phyloP scores from a whole-genome alignment of 2,113 vertebrate genomes.

The Cinclus cinclus region DNA sequence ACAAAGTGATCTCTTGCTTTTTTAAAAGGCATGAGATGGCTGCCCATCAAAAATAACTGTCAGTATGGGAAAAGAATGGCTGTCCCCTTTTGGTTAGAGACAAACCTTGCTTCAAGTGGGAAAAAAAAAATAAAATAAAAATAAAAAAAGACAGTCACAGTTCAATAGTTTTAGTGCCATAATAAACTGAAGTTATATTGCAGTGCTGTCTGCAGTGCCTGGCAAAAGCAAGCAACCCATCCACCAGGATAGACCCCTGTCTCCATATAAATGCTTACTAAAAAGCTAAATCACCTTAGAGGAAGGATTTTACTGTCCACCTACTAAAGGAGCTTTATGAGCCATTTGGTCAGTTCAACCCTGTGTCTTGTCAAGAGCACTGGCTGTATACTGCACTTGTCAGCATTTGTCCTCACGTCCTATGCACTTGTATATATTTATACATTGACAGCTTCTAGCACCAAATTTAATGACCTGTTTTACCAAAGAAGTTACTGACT shows the following conservation, averaged over 20 bases:
- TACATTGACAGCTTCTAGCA: slow-evolving; percentile 63
- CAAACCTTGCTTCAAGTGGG: background rate
- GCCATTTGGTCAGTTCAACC: slow-evolving; percentile 37
- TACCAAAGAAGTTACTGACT: slow-evolving; percentile 54
- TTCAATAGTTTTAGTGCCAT: slow-evolving; percentile 34
- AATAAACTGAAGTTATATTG: slow-evolving; percentile 57
- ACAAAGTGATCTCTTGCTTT: background rate
- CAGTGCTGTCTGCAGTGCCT: background rate
- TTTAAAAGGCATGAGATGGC: background rate
- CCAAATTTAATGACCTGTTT: slow-evolving; percentile 56
- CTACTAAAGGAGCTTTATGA: slow-evolving; percentile 51
- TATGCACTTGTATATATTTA: slow-evolving; percentile 46
- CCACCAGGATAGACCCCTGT: slow-evolving; percentile 1
- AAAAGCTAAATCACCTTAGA: slow-evolving; percentile 37
- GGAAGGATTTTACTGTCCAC: slow-evolving; percentile 59
- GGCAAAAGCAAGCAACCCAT: slow-evolving; percentile 27
- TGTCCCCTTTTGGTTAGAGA: background rate
- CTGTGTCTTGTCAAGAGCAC: slow-evolving; percentile 52
- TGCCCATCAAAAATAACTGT: background rate
- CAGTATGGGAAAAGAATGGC: background rate
- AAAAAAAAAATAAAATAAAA: background rate
- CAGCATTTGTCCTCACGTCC: slow-evolving; percentile 54
- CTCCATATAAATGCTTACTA: slow-evolving; percentile 49
- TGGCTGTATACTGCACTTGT: background rate
- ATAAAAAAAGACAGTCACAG: background rate